Evolutionary conservation across 1,140 invertebrate species (phyloP), one percentile per base, ranked within the genome.

Genomic region (Drosophila jambulina): DNA sequence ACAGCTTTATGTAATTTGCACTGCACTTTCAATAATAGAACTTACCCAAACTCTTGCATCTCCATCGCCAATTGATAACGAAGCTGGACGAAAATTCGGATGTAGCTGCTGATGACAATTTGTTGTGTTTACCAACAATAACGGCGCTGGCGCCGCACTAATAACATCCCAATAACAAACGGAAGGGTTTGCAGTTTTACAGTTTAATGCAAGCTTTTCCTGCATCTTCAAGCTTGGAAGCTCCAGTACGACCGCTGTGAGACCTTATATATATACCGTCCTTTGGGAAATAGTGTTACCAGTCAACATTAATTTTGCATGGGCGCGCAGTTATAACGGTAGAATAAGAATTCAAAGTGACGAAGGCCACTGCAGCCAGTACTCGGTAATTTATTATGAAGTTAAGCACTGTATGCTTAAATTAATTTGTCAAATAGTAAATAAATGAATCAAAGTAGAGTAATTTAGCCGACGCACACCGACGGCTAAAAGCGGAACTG

Each of bases 11-110:
- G 57, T 62, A 83, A 80, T 77, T 80, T 62, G 40, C 32, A 69
- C 69, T 80, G 25, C 19, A 34, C 42, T 54, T 43, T 48, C 4
- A 54, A 29, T 17, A 40, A 29, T 40, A 25, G 1, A 57, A 69
- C 77, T 64, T 67, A 90, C 85, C 68, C 46, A 62, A 90, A 84
- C 17, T 84, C 81, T 49, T 71, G 78, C 65, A 81, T 71, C 59
- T 65, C 42, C 56, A 70, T 49, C 4, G 32, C 29, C 8, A 75
- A 45, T 45, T 5, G 17, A 64, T 34, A 23, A 40, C 2, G 2
- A 3, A 13, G 29, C 9, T 29, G 12, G 8, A 23, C 9, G 13
- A 6, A 0, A 29, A 23, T 23, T 65, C 13, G 12, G 3, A 12
- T 29, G n/a, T 34, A 21, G n/a, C 6, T 27, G 2, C n/a, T 58